Base-by-base conservation (phyloP, 2,888 invertebrate species). In the Sepioteuthis lessoniana region DNA sequence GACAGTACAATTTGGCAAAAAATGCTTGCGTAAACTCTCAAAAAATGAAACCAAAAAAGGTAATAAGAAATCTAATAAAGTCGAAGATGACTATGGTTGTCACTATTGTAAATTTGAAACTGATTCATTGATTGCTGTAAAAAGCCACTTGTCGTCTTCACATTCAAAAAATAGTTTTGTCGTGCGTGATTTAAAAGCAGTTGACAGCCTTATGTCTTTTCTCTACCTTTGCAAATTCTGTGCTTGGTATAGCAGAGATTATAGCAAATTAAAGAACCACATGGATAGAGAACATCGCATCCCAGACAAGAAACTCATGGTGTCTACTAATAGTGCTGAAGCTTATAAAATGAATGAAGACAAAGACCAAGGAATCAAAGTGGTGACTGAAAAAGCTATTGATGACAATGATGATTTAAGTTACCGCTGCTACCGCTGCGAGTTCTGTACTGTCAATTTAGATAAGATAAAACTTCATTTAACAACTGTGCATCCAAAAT, bases 201-300 rank as follows among this genome's bases (percentile, higher is more conserved):
- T 94, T 37, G 94, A 95, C 35, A 94, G 94, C 90, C 95, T 94
- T 35, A 95, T 94, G 90, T 94, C 94, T 5, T 93, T 93, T 35
- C 95, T 96, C 31, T 95, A 95, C 94, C 95, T 96, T 93, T 96
- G 96, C 94, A 95, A 94, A 31, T 94, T 94, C 46, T 96, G 96
- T 94, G 93, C 95, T 21, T 96, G 96, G 96, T 95, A 96, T 91
- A 95, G 95, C 76, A 93, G 95, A 42, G 94, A 94, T 46, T 95
- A 94, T 21, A 94, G 94, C n/a, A 95, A 95, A 90, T 95, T 95
- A 31, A 94, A 94, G 19, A 93, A 91, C 31, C 96, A 96, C 93
- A 47, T 95, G 60, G 50, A 90, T 92, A 94, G 95, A 55, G 94
- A 94, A 50, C 95, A 95, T 92, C 92, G 92, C n/a, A 92, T 92